Base-by-base conservation (phyloP, 2,113 vertebrate species). In the Corythoichthys intestinalis region DNA sequence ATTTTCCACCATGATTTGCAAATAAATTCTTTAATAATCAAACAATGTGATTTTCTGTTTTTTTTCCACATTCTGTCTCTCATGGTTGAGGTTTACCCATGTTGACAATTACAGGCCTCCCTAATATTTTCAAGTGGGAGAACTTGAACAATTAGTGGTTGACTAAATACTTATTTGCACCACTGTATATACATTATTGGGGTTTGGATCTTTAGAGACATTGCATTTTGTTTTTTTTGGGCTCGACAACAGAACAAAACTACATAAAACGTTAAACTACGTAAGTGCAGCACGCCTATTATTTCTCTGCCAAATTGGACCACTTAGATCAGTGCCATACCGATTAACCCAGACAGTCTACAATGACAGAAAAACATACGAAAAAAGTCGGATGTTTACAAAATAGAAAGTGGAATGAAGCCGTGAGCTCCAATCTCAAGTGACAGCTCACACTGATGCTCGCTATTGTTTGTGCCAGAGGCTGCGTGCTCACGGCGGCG, bases 381-480 rank as follows among this genome's bases (percentile, higher is more conserved):
- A 70, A 63, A 82, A 82, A 81, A 53, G 17, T 56, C 34, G 48
- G 34, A 4, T 17, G 61, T 39, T 74, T 9, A 63, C 54, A 65
- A 14, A 68, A 71, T 20, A 56, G 11, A 41, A 75, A 58, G 7
- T 58, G 14, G 65, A 70, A 77, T 60, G 54, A 67, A 77, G 73
- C 67, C 71, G 67, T 73, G 71, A 69, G 75, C 60, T 72, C 71
- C 69, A 3, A 74, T 53, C 73, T 15, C 64, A 44, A 44, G 61
- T 64, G 80, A 76, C 66, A 69, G 77, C 59, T 77, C 69, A 67
- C 20, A 66, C 60, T 57, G 41, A 79, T 71, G 49, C 2, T 20
- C 28, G n/a, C 54, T 67, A 58, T 67, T 76, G 82, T 78, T 71
- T 60, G 75, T 12, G 59, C 65, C 64, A 41, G 67, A 60, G 64